Evolutionary conservation across 2,888 invertebrate genomes (phyloP), one percentile per base, ranked within the genome.

Genomic region (Syrphus vitripennis): DNA sequence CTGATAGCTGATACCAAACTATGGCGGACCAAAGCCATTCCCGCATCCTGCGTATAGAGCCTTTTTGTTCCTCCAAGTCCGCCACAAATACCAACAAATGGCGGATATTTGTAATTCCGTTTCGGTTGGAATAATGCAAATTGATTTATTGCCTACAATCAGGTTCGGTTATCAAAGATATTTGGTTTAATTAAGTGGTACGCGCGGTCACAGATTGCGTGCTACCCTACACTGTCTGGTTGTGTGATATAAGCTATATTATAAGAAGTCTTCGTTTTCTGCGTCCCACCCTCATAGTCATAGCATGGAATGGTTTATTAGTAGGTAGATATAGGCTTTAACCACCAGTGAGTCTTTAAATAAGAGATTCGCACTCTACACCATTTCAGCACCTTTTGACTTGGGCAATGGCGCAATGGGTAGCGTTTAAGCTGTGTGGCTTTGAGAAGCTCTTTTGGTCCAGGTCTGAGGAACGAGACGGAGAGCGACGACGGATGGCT

Each of bases 171-270:
- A 88, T 88, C 88, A 88, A 76, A 83, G 88, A 88, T 88, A 88
- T 88, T 88, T 84, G 88, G 87, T 88, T 88, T 87, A 88, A 88
- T 88, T 88, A 87, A 88, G 88, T 88, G 87, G 88, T 87, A 88
- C 88, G 84, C 65, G 87, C 86, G 86, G 88, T 82, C 84, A 79
- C 75, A 78, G 87, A 83, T 87, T 87, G 88, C 88, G 88, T 88
- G 88, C 88, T 87, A 81, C 84, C 69, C 83, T 79, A 55, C 59
- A 37, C 67, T 29, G 53, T 31, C 61, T 7, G 80, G 57, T n/a
- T n/a, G n/a, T 63, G 37, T 55, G 50, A 61, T 45, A 14, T 55
- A 55, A 55, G 55, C 29, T 55, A 21, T 19, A 67, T n/a, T n/a
- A n/a, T 21, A 69, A 59, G 34, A 55, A 42, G 42, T 26, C 48